Evolutionary conservation across 2,113 vertebrate species (phyloP), one percentile per base, ranked within the genome.

Genomic region (Dunckerocampus dactyliophorus): DNA sequence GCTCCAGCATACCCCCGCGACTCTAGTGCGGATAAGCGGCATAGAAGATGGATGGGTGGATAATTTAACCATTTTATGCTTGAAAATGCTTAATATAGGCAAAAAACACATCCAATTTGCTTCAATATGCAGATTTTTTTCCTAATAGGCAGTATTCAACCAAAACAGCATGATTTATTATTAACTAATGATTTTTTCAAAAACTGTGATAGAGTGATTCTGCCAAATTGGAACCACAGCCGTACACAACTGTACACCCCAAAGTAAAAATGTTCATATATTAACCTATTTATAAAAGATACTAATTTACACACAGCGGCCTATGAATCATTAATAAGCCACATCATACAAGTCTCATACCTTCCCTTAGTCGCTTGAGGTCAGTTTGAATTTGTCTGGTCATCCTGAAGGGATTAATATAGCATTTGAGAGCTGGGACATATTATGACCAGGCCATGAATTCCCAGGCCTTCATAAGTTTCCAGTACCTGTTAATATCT

Each of bases 401-500:
- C 42, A 21, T 53, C 61, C 63, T 71, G 19, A 10, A 63, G 61
- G 60, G 46, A n/a, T 52, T 57, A 28, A 67, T 42, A 46, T 37
- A 61, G 63, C 73, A 64, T 62, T n/a, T 59, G 67, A 39, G 69
- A 74, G 70, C 24, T 58, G 39, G 55, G 80, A 54, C 62, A 51
- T n/a, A n/a, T n/a, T 81, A 75, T 67, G 68, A 74, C 46, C 70
- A 83, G 84, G 81, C 84, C 76, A 83, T 57, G 67, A 59, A 65
- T 49, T 80, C 59, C 65, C 53, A 42, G 57, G 20, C 34, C 71
- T 77, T 82, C 79, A 77, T 62, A 71, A 59, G 72, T 57, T 74
- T 74, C 42, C 42, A 64, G 74, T 82, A 72, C 72, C 74, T 19
- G 80, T 86, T 82, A 84, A 85, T 84, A 64, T 70, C 56, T 64